Evolutionary conservation across 1,140 invertebrate genomes (phyloP), one percentile per base, ranked within the genome.

Genomic region (Dendroctonus valens): DNA sequence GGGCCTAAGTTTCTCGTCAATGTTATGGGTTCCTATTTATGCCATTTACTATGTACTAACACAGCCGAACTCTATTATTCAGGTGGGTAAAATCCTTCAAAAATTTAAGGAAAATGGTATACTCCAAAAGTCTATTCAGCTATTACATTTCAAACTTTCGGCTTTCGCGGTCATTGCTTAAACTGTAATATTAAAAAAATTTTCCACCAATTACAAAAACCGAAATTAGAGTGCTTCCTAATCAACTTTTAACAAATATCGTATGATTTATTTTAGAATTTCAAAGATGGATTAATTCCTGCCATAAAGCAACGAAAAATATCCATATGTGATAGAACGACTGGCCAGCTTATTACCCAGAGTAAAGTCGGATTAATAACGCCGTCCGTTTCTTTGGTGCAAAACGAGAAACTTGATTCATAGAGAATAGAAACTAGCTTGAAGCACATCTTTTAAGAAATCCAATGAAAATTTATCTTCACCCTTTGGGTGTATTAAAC

Each of bases 1-100:
- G 72, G 76, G 82, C 42, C 81, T 92, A 70, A 89, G 88, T 51
- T 76, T 91, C n/a, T 84, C 87, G 0, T 92, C 91, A 0, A 90
- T 93, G 82, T 77, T 88, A 5, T 85, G 86, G 79, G 87, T 92
- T 71, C 91, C 90, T 5, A 75, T 77, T 3, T 89, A 89, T 70
- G 84, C 82, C 8, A 73, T 89, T 39, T 87, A 86, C 69, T 86
- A 84, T 62, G 54, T 84, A 5, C 65, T 80, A 5, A 74, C 74
- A 1, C 75, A 77, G 60, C 78, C 82, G 50, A 84, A 83, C 70
- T 79, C 81, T 12, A 69, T 85, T 5, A 77, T 79, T 64, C 77
- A 86, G 79, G 85, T 86, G 73, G 76, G 42, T 44, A 44, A 44
- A n/a, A n/a, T n/a, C n/a, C n/a, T n/a, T n/a, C n/a, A n/a, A n/a